These are phyloP conservation scores for Cyclina sinensis DNA, from an alignment of 1,140 invertebrate species.

Conservation along the genomic window DNA sequence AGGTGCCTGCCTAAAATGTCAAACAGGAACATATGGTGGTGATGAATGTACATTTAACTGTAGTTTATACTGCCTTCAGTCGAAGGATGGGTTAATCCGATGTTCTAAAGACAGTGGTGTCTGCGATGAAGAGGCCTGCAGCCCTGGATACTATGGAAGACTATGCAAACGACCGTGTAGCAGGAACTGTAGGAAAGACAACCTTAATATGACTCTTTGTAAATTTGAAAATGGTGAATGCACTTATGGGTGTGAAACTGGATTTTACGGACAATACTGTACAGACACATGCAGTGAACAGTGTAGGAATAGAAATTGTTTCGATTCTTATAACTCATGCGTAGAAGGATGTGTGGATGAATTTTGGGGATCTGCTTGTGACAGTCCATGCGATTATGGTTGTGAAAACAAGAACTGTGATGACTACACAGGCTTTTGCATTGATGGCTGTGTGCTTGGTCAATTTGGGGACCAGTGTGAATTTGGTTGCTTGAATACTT, in stretches of 20 bases:
- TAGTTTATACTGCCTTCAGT: constrained; percentile 10
- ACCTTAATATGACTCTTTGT: background rate
- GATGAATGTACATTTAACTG: constrained; percentile 33
- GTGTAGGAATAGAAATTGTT: constrained; percentile 35
- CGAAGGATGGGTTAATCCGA: background rate
- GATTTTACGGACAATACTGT: constrained; percentile 33
- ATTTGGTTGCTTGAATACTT: constrained; percentile 10
- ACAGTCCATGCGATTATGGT: background rate
- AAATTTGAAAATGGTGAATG: constrained; percentile 12
- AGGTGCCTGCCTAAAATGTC: constrained; percentile 33
- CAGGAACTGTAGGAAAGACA: background rate
- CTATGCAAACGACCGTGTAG: background rate
- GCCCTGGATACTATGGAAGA: constrained; percentile 4
- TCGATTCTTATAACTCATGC: constrained; percentile 39
- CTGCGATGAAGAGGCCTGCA: background rate
- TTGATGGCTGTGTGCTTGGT: constrained; percentile 20
- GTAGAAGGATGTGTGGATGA: constrained; percentile 49
- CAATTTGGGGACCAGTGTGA: constrained; percentile 38
- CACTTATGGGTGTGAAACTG: constrained; percentile 1
- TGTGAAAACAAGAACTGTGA: constrained; percentile 14
- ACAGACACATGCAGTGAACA: background rate
- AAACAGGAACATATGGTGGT: constrained; percentile 32
- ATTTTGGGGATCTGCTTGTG: constrained; percentile 35
- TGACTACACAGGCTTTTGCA: constrained; percentile 23
- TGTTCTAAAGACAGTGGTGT: constrained; percentile 19